phyloP scores from a whole-genome alignment of 1,140 invertebrate species.

The Pomacea maculata region DNA sequence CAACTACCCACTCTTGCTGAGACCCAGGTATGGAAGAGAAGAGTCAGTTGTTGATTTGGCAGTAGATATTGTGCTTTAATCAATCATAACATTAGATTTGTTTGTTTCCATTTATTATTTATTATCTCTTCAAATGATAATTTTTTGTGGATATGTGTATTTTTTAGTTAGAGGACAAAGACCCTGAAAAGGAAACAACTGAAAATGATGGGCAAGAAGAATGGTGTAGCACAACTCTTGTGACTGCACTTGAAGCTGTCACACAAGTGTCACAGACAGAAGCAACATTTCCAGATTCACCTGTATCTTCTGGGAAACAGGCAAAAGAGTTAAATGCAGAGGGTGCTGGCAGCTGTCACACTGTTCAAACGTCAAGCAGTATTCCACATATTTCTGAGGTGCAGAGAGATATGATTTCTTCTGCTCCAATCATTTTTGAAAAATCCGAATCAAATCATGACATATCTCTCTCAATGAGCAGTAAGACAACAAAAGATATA shows the following conservation, averaged over 20 bases:
- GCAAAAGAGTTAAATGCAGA: too few species aligned
- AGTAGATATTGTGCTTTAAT: background rate
- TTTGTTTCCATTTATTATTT: background rate
- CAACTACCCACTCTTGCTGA: constrained; percentile 43
- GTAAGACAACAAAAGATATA: too few species aligned
- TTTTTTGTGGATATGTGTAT: background rate
- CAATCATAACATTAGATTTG: background rate
- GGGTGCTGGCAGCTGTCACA: too few species aligned
- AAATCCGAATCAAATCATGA: too few species aligned
- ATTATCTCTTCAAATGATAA: background rate
- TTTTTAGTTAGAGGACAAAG: constrained; percentile 8
- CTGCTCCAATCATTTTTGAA: too few species aligned
- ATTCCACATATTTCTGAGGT: too few species aligned
- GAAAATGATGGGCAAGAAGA: background rate
- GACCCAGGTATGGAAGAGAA: constrained; percentile 1
- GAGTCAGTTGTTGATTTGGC: background rate
- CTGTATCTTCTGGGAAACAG: too few species aligned
- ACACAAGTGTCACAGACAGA: background rate
- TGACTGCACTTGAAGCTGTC: background rate
- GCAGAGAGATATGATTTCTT: too few species aligned
- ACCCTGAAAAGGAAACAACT: background rate
- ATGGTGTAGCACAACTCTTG: background rate
- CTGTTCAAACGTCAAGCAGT: too few species aligned
- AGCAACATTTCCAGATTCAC: too few species aligned
- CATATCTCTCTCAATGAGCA: too few species aligned